Evolutionary conservation across 2,888 invertebrate species (phyloP).

Genomic region (Fabriciana adippe): DNA sequence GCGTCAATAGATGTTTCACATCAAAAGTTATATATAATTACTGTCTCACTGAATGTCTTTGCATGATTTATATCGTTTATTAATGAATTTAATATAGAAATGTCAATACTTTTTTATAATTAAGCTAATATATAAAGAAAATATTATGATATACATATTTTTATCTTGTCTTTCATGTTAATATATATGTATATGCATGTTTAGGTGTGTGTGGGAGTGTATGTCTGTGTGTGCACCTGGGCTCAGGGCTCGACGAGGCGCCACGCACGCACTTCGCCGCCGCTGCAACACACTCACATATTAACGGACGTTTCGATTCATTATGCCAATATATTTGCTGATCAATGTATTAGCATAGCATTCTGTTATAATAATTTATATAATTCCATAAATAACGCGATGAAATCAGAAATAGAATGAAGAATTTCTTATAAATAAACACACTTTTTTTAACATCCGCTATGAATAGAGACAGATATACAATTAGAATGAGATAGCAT

Average conservation of each 20-base stretch:
- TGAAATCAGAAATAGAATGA: too few relatives aligned
- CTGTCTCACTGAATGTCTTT: too few relatives aligned
- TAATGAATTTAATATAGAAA: too few relatives aligned
- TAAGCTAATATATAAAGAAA: background rate
- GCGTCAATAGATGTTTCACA: too few relatives aligned
- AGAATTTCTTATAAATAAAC: too few relatives aligned
- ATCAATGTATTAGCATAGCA: background rate
- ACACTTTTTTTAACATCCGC: too few relatives aligned
- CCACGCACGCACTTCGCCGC: slow-evolving; percentile 88
- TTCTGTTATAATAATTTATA: background rate
- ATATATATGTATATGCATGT: slow-evolving; percentile 25
- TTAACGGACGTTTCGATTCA: slow-evolving; percentile 20
- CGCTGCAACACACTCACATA: slow-evolving; percentile 81
- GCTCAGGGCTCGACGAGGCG: slow-evolving; percentile 73
- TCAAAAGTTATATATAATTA: too few relatives aligned
- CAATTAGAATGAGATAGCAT: too few relatives aligned
- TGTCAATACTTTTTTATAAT: too few relatives aligned
- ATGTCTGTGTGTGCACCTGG: slow-evolving; percentile 44
- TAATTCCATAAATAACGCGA: background rate
- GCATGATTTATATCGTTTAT: too few relatives aligned
- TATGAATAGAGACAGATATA: too few relatives aligned
- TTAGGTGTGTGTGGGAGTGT: slow-evolving; percentile 31
- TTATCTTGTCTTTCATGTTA: slow-evolving; percentile 17
- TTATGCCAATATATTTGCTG: background rate
- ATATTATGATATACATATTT: background rate